Base-by-base conservation (phyloP, 2,113 vertebrate genomes). In the Eulacestoma nigropectus region DNA sequence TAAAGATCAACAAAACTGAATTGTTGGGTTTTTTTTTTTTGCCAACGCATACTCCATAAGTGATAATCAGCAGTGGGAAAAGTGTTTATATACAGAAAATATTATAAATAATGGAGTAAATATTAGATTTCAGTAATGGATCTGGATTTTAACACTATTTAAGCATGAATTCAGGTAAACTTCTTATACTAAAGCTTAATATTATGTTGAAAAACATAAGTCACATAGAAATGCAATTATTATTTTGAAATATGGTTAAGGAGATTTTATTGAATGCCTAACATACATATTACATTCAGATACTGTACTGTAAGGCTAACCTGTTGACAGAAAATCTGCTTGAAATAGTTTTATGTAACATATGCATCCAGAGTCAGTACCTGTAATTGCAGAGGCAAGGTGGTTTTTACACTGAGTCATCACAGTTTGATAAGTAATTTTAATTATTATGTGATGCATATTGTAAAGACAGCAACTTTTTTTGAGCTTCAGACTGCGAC, bases 361-460 rank as follows among this genome's bases (percentile, higher is more conserved):
- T 87, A 79, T 84, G 89, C 93, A 96, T 98, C 91, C 89, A 55
- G 95, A 97, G 41, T 72, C 50, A 59, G 77, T 93, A 91, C 56
- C 91, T 97, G 65, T 68, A 82, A 76, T 93, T 93, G 90, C 41
- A 90, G 62, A 91, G 64, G 92, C 50, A 89, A 93, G 56, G 87
- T 90, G 85, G 96, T 95, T 97, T 97, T 97, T 97, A 94, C 85
- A 94, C 76, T 94, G 94, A 95, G 60, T 44, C 85, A 92, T 78
- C 64, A 52, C 77, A 95, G 33, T 83, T 96, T 92, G 84, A 90
- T 84, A 95, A 96, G 77, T 80, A 52, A 84, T 90, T 97, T 97
- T 94, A 92, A 93, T 97, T 97, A 96, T 81, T 77, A 84, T 87
- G 42, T 64, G 60, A 94, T 93, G 41, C 90, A 72, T 96, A 85